A percentile compares a stretch with the other conserved stretches of the same genome.
phyloP scores from a whole-genome alignment of 1,140 invertebrate species.

The Brachionus rubens region DNA sequence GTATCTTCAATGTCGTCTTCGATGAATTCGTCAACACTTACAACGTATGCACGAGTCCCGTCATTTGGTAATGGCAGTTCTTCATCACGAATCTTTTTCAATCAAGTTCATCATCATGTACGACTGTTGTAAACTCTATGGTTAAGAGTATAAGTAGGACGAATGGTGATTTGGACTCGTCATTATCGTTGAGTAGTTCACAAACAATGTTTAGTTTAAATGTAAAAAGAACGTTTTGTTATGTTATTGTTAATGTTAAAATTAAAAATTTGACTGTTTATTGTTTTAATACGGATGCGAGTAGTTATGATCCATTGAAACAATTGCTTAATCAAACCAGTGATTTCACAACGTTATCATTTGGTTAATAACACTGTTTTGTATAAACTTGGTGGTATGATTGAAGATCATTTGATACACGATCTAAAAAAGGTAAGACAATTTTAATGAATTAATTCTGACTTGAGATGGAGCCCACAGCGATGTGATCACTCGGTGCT shows the following conservation, averaged over 20 bases:
- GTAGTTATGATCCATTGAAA: slow-evolving; percentile 13
- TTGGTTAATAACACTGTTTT: slow-evolving; percentile 42
- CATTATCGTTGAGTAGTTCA: not conserved
- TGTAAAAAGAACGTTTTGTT: slow-evolving; percentile 30
- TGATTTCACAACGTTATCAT: slow-evolving; percentile 22
- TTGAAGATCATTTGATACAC: slow-evolving; percentile 4
- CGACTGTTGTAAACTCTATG: not conserved
- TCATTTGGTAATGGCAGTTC: not conserved
- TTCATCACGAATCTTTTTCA: not conserved
- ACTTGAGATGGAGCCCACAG: no score
- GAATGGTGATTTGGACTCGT: not conserved
- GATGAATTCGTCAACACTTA: not conserved
- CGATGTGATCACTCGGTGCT: no score
- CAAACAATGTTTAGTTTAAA: not conserved
- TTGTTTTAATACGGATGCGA: not conserved
- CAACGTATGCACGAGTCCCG: not conserved
- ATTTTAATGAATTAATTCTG: not conserved
- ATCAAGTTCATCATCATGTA: not conserved
- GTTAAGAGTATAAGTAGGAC: not conserved
- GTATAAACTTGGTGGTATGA: slow-evolving; percentile 41
- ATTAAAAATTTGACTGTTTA: not conserved
- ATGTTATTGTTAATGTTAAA: not conserved
- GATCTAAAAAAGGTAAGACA: slow-evolving; percentile 7
- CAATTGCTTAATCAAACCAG: slow-evolving; percentile 9
- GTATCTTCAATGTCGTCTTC: slow-evolving; percentile 17